Base-by-base conservation (phyloP, 1,140 invertebrate species). In the Drosophila dunni region DNA sequence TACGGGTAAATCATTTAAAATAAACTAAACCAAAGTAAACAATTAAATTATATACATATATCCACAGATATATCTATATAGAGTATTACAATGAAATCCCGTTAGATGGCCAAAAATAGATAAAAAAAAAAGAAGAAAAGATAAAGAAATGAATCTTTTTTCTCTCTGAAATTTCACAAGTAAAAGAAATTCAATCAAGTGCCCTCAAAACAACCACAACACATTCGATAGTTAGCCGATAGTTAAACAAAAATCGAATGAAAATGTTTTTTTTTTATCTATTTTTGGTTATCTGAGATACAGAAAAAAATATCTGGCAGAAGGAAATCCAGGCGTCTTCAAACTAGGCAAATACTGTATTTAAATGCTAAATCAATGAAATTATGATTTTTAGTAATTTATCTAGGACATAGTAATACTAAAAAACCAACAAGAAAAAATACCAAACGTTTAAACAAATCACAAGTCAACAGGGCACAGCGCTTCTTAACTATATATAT, bases 381-480 rank as follows among this genome's bases (percentile, higher is more conserved):
- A 66, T 54, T 72, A 72, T 72, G 69, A 72, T 82, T 81, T 84
- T 79, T 82, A 82, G 81, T 66, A 76, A 83, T 84, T 83, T 76
- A 82, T 61, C 71, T 75, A 76, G 74, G 74, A 64, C 61, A 77
- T 79, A 81, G 67, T 83, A 75, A 57, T 45, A 66, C 54, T 76
- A 63, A 33, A 34, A 20, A 2, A 20, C 1, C 1, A 20, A 20
- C 0, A 20, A 0, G n/a, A 20, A 20, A 34, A 54, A 15, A 61
- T 51, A 76, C 76, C 58, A 77, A 76, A 79, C 54, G 54, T 48
- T 61, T 78, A 78, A 78, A 60, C 62, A 73, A 72, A 64, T 89
- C 86, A 88, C 84, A 88, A 89, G 80, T 89, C 84, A 89, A 89
- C 84, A 83, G 84, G 84, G 84, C 84, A 89, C 84, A 89, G 78